Evolutionary conservation across 2,797 vertebrate genomes (phyloP).

Genomic region (Kryptopterus vitreolus): DNA sequence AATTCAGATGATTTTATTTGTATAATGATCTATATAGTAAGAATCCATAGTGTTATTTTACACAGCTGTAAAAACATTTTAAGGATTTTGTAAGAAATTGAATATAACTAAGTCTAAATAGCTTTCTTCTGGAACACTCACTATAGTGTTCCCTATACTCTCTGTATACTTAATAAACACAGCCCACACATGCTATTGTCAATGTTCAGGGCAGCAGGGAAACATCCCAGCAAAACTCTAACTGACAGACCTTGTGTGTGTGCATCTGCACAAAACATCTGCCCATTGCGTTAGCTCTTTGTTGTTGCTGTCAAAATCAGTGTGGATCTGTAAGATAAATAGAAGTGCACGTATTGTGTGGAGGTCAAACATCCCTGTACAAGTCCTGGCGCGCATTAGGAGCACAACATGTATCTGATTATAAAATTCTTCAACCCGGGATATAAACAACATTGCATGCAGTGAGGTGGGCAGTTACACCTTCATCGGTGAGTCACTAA

Average conservation of each 20-base stretch:
- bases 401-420: not conserved
- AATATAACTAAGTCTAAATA: not conserved
- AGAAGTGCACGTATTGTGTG: slow-evolving; percentile 1
- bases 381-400: slow-evolving; percentile 22
- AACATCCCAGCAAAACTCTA: slow-evolving; percentile 5
- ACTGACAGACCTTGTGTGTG: slow-evolving; percentile 24
- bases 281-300: slow-evolving; percentile 18
- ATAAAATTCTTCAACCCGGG: not conserved
- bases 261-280: slow-evolving; percentile 33
- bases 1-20: no score
- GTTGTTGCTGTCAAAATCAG: slow-evolving; percentile 28
- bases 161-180: slow-evolving; percentile 11
- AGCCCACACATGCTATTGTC: not conserved
- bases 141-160: not conserved
- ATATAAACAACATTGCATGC: slow-evolving; percentile 1
- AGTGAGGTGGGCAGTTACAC: not conserved
- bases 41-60: not conserved
- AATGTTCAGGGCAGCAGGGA: not conserved
- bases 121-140: not conserved
- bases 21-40: not conserved
- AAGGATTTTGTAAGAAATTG: not conserved
- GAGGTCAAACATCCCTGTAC: slow-evolving; percentile 25
- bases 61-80: not conserved
- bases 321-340: slow-evolving; percentile 21
- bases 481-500: not conserved